Base-by-base conservation (phyloP, 2,113 vertebrate species). In the Phoxinus phoxinus region DNA sequence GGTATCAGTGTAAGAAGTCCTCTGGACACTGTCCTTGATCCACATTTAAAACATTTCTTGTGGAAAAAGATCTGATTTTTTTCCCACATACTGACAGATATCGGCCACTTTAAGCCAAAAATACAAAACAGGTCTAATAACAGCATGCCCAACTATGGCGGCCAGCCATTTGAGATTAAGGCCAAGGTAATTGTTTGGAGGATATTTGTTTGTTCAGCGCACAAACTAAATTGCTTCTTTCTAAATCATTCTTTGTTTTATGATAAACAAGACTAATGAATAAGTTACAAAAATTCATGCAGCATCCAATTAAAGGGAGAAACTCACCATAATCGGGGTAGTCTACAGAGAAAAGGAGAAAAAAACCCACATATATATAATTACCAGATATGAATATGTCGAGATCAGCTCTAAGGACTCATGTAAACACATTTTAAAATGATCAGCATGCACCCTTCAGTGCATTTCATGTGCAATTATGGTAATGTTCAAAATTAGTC, bases 281-380 rank as follows among this genome's bases (percentile, higher is more conserved):
- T 37, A 35, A 86, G 12, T 63, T 35, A n/a, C 12, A 79, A 53
- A 37, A 73, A 35, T 25, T 15, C 85, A 81, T 86, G 85, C 53
- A 61, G 37, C 25, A 81, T 17, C 73, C 41, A 74, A 73, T 61
- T 59, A 74, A 81, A 61, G 46, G n/a, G n/a, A 59, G 19, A 15
- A 69, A 85, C 86, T 78, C 72, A 89, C 88, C 58, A 35, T 80
- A 80, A 30, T 81, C 83, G 6, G n/a, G 19, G 82, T 89, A 85
- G 51, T 89, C 88, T 84, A 4, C 23, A 65, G 53, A 48, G 74
- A 53, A 76, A 53, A 53, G 25, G 17, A 27, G 13, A 56, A 21
- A 79, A 79, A 19, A 72, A 83, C 32, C 27, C 51, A 48, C 11
- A 21, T 9, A 53, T 83, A 72, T 63, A 41, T 77, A 19, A 78